phyloP scores from a whole-genome alignment of 1,140 invertebrate species.

The Nylanderia fulva region DNA sequence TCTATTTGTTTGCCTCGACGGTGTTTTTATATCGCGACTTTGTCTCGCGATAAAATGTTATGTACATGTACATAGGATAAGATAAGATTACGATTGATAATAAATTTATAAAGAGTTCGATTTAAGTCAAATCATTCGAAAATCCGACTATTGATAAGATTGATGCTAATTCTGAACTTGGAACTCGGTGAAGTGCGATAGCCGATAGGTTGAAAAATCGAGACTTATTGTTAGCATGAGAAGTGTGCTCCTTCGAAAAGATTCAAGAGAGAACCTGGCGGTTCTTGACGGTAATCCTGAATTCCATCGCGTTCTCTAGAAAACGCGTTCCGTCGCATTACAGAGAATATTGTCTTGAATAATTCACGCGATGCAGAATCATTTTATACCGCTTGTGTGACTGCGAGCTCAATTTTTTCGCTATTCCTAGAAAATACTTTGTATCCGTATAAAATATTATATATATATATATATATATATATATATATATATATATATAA shows the following conservation, averaged over 20 bases:
- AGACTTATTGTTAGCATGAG: conserved; percentile 42
- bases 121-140: background rate
- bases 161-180: background rate
- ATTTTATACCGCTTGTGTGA: conserved; percentile 32
- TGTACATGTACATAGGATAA: too few species aligned
- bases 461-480: too few species aligned
- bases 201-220: conserved; percentile 54
- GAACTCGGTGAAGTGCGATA: background rate
- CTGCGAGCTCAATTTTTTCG: conserved; percentile 36
- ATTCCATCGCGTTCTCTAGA: conserved; percentile 26
- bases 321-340: conserved; percentile 60
- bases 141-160: background rate
- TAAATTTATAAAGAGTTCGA: background rate
- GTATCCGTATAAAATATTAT: conserved; percentile 35
- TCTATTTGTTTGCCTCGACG: conserved; percentile 11
- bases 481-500: too few species aligned
- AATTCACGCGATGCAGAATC: conserved; percentile 60
- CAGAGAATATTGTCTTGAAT: conserved; percentile 65
- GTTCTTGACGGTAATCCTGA: conserved; percentile 50
- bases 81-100: background rate
- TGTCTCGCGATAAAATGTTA: background rate
- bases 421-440: conserved; percentile 51
- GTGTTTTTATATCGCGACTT: background rate
- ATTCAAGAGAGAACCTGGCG: conserved; percentile 43
- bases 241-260: conserved; percentile 18